A percentile compares a stretch with the other conserved stretches of the same genome.
These are phyloP conservation scores for Chrysolina oricalcia DNA, from an alignment of 2,888 invertebrate genomes.

Conservation along the genomic window DNA sequence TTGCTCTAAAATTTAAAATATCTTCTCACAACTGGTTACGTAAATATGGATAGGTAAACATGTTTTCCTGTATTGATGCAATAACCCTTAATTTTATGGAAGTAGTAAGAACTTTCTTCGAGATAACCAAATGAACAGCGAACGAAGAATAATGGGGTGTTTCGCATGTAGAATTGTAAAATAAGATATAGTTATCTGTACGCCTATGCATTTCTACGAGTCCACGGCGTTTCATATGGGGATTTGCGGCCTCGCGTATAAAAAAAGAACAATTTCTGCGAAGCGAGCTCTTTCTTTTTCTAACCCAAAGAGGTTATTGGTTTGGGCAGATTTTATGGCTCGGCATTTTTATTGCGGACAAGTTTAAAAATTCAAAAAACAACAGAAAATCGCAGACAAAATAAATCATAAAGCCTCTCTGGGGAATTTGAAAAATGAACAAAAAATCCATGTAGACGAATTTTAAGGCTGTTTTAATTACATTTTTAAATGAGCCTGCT, in stretches of 20 bases:
- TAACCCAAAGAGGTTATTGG: conserved; percentile 56
- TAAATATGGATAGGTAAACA: too few relatives aligned
- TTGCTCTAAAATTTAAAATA: too few relatives aligned
- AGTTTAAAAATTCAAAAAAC: conserved; percentile 72
- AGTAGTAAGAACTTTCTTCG: too few relatives aligned
- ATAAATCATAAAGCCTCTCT: conserved; percentile 70
- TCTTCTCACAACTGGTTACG: too few relatives aligned
- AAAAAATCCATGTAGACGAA: conserved; percentile 62
- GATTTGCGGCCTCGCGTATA: conserved; percentile 52
- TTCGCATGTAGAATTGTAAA: background rate
- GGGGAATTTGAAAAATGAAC: conserved; percentile 69
- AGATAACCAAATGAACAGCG: too few relatives aligned
- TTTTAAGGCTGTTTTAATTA: conserved; percentile 68
- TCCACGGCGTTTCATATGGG: conserved; percentile 52
- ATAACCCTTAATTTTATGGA: too few relatives aligned
- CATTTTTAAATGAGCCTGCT: conserved; percentile 68
- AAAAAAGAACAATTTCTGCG: conserved; percentile 55
- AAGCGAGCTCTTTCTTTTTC: conserved; percentile 54
- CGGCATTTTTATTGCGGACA: conserved; percentile 71
- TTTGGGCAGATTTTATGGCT: conserved; percentile 66
- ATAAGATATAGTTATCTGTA: background rate
- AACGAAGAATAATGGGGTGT: too few relatives aligned
- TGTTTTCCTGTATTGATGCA: too few relatives aligned
- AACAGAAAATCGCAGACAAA: conserved; percentile 71
- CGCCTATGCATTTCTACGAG: conserved; percentile 48